Evolutionary conservation across 37 sponge, comb jelly and placozoan species (phyloP), one percentile per base, ranked within the genome.

Genomic region (Petrosia ficiformis): DNA sequence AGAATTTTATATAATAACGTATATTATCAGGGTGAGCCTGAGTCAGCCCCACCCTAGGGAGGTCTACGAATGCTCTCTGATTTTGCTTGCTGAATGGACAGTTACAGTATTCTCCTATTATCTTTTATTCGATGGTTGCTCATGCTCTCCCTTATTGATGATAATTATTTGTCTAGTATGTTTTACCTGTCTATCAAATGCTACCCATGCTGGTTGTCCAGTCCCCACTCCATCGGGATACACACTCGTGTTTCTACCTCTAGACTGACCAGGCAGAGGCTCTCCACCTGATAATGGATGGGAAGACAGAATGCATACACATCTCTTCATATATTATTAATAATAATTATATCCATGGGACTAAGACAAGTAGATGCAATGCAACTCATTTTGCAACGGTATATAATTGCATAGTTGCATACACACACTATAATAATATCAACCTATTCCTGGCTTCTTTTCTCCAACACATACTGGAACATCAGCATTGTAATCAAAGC

Each of bases 161-260:
- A 70, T 36, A n/a, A 11, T 16, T 38, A 5, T 35, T 42, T 4
- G 8, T 14, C 5, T 8, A 77, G 22, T 25, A 42, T 43, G 11
- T 71, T n/a, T n/a, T n/a, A 90, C 91, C 80, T 97, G 94, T 63
- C 89, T 81, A 77, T 98, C 99, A 78, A 95, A 95, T 56, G 96
- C 99, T 36, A 98, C 90, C 99, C 99, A 98, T 3, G 99, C 91
- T 14, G 99, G 99, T 57, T 89, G 68, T 28, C 88, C 71, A 33
- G 77, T 76, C 25, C 96, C 96, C 0, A 81, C 64, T 30, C 94
- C 93, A 35, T 83, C 84, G 25, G 99, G 99, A 48, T 82, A 95
- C 21, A 86, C 76, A 44, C 89, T 95, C 24, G 42, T 63, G 30
- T 81, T 90, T 36, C 77, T 70, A 22, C 68, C 37, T 5, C 78